Evolutionary conservation across 2,888 invertebrate genomes (phyloP), one percentile per base, ranked within the genome.

Genomic region (Drosophila colorata): DNA sequence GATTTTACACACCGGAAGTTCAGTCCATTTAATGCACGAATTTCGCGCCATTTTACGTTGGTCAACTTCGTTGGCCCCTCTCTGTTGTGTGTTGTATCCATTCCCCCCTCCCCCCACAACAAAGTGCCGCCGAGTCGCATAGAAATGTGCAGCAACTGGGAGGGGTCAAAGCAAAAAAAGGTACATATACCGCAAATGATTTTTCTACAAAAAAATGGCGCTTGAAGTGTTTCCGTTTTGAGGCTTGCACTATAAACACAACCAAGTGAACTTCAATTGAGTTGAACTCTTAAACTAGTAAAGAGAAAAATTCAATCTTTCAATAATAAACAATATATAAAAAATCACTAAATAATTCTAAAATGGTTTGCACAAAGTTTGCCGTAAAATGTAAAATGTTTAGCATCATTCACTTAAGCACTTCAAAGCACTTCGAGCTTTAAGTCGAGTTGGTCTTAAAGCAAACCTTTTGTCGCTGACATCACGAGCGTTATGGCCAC

Each of bases 1-100:
- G 60, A 68, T 85, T 86, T 86, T 81, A 81, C 77, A 77, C 84
- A 88, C 82, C 90, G 89, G 89, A 89, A 89, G 88, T 90, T 64
- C 90, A 89, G 80, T 89, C 89, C 90, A 90, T 90, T 90, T 85
- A 87, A 87, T 83, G 87, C 81, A 82, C 86, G 88, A 88, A 84
- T 87, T 88, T 87, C 80, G 87, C 87, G 87, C 84, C 84, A 87
- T 88, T 81, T 81, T 77, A 57, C 70, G 66, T 60, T 81, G 79
- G 71, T 67, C 83, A 80, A 69, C 82, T 82, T 59, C 60, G 60
- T 38, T 23, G 44, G 18, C 41, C 31, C 44, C n/a, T 52, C 16
- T 48, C 8, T 18, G 25, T 38, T 33, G 43, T 63, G 46, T 37
- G 38, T 23, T 43, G 33, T 8, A 40, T 40, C 11, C 4, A 11